Conservation (phyloP, 2,888 invertebrate genomes). For the Orthosia gothica region DNA sequence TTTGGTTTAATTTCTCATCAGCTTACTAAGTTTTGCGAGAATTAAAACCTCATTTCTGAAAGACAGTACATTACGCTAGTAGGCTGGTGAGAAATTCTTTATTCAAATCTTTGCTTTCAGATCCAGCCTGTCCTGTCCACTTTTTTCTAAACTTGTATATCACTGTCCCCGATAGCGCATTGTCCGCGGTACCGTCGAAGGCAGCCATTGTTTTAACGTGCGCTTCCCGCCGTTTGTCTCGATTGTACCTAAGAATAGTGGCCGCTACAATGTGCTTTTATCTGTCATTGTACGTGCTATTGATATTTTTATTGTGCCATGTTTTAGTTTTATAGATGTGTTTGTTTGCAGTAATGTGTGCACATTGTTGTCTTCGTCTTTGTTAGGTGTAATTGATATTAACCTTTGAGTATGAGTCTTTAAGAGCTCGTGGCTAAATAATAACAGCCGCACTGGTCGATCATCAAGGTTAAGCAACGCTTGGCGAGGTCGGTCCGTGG, state of each 20-base stretch:
- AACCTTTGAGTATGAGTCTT: background rate
- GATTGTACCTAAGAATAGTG: constrained; percentile 57
- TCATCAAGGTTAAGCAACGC: no score
- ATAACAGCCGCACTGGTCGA: no score
- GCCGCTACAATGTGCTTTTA: constrained; percentile 41
- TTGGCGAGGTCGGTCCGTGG: no score
- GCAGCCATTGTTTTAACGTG: constrained; percentile 58
- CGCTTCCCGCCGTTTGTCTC: constrained; percentile 54
- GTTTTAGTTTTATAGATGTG: constrained; percentile 31
- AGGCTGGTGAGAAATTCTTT: constrained; percentile 11
- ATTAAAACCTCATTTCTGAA: no score
- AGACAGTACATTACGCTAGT: background rate
- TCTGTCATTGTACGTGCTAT: constrained; percentile 49
- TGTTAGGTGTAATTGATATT: background rate
- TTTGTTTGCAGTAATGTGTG: background rate
- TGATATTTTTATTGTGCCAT: constrained; percentile 56
- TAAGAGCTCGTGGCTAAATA: no score
- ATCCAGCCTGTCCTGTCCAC: background rate
- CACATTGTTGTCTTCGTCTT: background rate
- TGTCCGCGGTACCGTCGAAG: constrained; percentile 55
- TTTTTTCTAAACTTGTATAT: constrained; percentile 27
- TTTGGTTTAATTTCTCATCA: background rate
- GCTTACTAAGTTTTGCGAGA: no score
- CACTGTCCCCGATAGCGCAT: constrained; percentile 56
- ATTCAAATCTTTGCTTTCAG: constrained; percentile 17